Conservation (phyloP, 2,888 invertebrate genomes). For the Alentia gelatinosa region DNA sequence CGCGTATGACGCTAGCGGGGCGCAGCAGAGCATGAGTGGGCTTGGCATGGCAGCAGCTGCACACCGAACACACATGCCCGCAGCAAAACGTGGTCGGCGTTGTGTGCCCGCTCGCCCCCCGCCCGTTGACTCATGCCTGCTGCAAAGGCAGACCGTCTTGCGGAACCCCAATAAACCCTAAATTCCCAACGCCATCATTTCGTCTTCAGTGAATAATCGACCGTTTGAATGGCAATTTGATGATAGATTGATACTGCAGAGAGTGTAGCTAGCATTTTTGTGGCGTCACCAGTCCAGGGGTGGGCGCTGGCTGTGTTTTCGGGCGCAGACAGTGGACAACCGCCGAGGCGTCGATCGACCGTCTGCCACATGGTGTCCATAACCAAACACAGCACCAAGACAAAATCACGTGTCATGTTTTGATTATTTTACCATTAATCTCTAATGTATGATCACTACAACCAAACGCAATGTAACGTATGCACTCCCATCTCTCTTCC, state of each 20-base stretch:
- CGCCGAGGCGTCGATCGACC: not conserved
- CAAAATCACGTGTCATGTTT: conserved; percentile 21
- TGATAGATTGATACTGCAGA: no score
- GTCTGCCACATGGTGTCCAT: not conserved
- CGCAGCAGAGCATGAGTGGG: not conserved
- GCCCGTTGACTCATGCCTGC: not conserved
- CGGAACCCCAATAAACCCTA: no score
- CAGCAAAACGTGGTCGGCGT: no score
- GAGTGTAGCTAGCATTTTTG: no score
- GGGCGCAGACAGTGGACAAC: not conserved
- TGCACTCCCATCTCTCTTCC: not conserved
- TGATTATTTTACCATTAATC: not conserved
- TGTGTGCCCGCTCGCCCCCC: not conserved
- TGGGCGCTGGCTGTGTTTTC: not conserved
- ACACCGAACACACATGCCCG: not conserved
- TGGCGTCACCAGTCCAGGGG: no score
- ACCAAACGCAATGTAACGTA: not conserved
- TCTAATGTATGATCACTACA: not conserved
- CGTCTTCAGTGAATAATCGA: no score
- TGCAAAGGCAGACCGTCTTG: not conserved
- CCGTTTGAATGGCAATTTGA: no score
- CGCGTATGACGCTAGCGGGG: not conserved
- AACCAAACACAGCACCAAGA: not conserved
- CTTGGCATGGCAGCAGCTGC: not conserved
- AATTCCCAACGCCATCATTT: no score